A percentile compares a stretch with the other conserved stretches of the same genome.
These are phyloP conservation scores for Hypsibius dujardini DNA, from an alignment of 1,140 invertebrate genomes.

Conservation along the genomic window DNA sequence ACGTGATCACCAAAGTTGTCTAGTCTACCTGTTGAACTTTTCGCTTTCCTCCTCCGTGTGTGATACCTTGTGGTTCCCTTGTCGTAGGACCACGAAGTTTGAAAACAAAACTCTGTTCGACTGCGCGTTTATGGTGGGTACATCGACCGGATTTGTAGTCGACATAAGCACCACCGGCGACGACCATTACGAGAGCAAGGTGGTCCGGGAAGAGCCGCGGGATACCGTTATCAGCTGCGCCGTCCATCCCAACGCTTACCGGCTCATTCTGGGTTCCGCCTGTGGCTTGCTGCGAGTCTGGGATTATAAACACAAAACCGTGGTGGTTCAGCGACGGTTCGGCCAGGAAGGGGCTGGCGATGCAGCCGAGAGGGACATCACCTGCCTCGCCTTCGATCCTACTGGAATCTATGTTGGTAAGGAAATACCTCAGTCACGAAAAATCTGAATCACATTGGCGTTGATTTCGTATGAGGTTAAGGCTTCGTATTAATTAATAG, in stretches of 20 bases:
- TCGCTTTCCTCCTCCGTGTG: neutral
- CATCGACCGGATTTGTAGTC: too few relatives aligned
- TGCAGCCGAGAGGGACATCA: neutral
- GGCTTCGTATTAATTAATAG: neutral
- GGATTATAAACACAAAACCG: slow-evolving; percentile 5
- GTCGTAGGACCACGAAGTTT: neutral
- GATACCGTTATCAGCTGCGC: slow-evolving; percentile 3
- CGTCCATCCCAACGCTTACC: slow-evolving; percentile 8
- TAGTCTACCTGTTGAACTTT: too few relatives aligned
- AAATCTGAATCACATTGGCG: too few relatives aligned
- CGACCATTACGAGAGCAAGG: neutral
- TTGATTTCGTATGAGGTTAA: too few relatives aligned
- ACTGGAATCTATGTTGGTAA: neutral
- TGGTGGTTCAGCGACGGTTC: neutral
- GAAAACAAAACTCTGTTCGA: too few relatives aligned
- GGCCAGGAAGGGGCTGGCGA: neutral
- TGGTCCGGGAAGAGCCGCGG: neutral
- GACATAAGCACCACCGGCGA: neutral
- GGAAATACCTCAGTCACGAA: neutral
- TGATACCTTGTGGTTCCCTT: neutral
- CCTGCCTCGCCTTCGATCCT: neutral
- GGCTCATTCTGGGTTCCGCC: neutral
- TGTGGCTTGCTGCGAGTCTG: neutral
- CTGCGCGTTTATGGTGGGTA: too few relatives aligned
- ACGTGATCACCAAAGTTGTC: too few relatives aligned